phyloP scores from a whole-genome alignment of 2,113 vertebrate genomes.

The Vulpes ferrilata region DNA sequence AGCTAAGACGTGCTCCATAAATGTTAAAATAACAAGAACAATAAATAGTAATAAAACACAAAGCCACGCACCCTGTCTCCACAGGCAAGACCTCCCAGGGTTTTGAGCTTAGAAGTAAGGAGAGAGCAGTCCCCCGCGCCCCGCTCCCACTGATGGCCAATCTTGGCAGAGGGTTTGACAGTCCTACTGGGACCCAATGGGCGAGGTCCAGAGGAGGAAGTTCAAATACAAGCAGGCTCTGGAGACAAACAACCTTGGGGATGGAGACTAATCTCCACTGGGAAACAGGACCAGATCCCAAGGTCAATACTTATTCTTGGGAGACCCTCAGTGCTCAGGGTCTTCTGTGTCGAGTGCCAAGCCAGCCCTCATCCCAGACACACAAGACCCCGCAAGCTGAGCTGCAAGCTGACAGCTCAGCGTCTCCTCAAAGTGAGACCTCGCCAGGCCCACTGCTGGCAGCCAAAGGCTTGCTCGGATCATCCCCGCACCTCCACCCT shows the following conservation, averaged over 20 bases:
- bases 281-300: background rate
- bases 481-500: background rate
- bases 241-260: background rate
- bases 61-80: constrained; percentile 36
- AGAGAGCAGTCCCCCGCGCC: background rate
- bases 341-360: background rate
- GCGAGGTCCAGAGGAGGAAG: background rate
- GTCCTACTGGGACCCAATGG: background rate
- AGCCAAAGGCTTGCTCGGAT: background rate
- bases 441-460: background rate
- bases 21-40: constrained; percentile 83
- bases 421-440: background rate
- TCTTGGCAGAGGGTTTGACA: background rate
- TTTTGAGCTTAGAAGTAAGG: background rate
- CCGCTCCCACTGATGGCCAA: background rate
- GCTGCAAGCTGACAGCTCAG: no score
- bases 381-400: rapidly evolving
- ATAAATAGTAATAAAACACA: constrained; percentile 78
- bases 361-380: background rate
- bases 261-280: background rate
- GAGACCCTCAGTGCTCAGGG: background rate
- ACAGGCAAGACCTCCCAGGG: constrained; percentile 34
- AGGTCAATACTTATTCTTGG: background rate
- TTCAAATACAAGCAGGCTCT: background rate
- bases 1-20: constrained; percentile 73